Base-by-base conservation (phyloP, 2,888 invertebrate genomes). In the Sclerodermus sp. region DNA sequence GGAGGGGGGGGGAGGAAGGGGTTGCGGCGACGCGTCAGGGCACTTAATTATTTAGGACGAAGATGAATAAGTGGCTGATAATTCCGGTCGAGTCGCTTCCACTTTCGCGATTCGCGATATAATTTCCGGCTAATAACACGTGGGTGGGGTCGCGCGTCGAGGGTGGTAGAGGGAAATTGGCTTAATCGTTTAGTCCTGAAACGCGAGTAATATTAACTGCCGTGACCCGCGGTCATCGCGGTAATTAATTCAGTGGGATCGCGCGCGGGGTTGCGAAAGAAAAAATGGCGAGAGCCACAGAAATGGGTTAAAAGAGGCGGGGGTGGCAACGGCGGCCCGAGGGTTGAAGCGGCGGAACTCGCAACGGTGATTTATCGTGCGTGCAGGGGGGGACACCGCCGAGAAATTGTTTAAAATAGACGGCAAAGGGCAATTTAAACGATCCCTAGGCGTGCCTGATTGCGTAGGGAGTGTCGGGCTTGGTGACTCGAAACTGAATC, bases 321-420 rank as follows among this genome's bases (percentile, higher is more conserved):
- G 23, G 23, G 4, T 23, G 23, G 23, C 23, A 8, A 23, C 8
- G 3, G 4, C 8, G 23, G 14, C 10, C 39, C 10, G 39, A 16
- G 15, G 41, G 13, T n/a, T 14, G 23, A 12, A 16, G 41, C 6
- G n/a, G n/a, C n/a, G 18, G 16, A 29, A 41, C 18, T 41, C 41
- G n/a, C 16, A 44, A 17, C 17, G 15, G 15, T 15, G 38, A 38
- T 38, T 38, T 38, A 38, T 38, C 15, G 38, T 9, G 14, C 15
- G 38, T 17, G 17, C 38, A 14, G 38, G 15, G 38, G 34, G 14
- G 38, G 38, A 17, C 17, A 36, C 13, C 29, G 51, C 54, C 49
- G 41, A 44, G 55, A 48, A 71, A 71, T 72, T 67, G 70, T 71
- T 71, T 68, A 69, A 71, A 71, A 66, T 62, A 59, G 70, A 60